These are phyloP conservation scores for Pheosia tremula DNA, from an alignment of 2,888 invertebrate species.

Conservation along the genomic window DNA sequence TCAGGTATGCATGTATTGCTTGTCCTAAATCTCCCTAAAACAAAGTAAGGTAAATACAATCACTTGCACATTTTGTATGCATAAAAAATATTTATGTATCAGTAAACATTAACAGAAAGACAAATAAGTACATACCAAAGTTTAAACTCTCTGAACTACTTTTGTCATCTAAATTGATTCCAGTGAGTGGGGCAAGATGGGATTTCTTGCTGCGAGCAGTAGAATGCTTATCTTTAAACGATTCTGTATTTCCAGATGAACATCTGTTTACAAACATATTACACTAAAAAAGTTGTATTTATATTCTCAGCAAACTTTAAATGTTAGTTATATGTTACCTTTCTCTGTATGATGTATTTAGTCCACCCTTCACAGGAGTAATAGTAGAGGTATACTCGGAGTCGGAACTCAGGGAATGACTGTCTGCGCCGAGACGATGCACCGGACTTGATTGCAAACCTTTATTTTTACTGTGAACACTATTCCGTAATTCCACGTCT, in stretches of 20 bases:
- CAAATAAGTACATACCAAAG: slow-evolving; percentile 66
- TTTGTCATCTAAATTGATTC: slow-evolving; percentile 85
- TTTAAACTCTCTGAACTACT: slow-evolving; percentile 94
- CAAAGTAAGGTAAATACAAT: not conserved
- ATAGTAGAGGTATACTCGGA: slow-evolving; percentile 88
- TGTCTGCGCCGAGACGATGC: slow-evolving; percentile 66
- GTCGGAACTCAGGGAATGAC: slow-evolving; percentile 89
- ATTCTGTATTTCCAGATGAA: slow-evolving; percentile 67
- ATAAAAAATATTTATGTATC: not conserved
- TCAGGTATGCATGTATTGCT: slow-evolving; percentile 83
- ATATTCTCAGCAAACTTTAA: not conserved
- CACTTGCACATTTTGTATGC: not conserved
- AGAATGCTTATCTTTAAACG: slow-evolving; percentile 70
- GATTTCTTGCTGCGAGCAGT: slow-evolving; percentile 63
- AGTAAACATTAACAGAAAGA: too few species aligned
- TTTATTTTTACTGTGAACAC: slow-evolving; percentile 65
- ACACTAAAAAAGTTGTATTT: slow-evolving; percentile 4
- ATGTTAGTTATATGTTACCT: slow-evolving; percentile 70
- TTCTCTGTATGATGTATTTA: slow-evolving; percentile 82
- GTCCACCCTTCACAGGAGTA: slow-evolving; percentile 85
- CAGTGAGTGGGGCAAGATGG: slow-evolving; percentile 77
- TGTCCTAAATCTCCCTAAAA: slow-evolving; percentile 76
- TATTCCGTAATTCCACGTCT: slow-evolving; percentile 49
- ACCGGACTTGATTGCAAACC: slow-evolving; percentile 66
- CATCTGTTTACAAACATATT: slow-evolving; percentile 58